These are phyloP conservation scores for Typhlomys cinereus DNA, from an alignment of 2,113 vertebrate genomes.

Conservation along the genomic window DNA sequence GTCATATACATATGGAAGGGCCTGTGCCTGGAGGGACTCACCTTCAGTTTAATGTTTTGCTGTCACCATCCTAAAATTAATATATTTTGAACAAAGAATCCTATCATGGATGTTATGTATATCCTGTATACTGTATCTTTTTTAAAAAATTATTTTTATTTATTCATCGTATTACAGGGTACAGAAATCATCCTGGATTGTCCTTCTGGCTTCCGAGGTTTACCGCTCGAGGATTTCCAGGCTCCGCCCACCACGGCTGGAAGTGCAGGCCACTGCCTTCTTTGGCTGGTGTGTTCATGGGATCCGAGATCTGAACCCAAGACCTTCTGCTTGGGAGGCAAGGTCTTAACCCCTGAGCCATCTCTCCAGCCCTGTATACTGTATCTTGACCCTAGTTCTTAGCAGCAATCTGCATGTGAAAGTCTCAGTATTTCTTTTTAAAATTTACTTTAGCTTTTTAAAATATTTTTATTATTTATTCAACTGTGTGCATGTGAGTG, in stretches of 20 bases:
- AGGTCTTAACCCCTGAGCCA: too few relatives aligned
- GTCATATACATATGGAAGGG: neutral
- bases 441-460: neutral
- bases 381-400: slow-evolving; percentile 18
- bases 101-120: neutral
- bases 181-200: too few relatives aligned
- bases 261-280: too few relatives aligned
- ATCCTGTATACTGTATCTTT: neutral
- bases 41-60: neutral
- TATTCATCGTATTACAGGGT: too few relatives aligned
- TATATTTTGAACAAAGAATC: neutral
- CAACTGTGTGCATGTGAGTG: neutral
- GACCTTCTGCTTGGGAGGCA: too few relatives aligned
- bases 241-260: too few relatives aligned
- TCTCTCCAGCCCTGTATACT: neutral
- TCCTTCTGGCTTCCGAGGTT: too few relatives aligned
- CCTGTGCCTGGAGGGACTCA: neutral
- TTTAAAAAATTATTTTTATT: too few relatives aligned
- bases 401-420: neutral
- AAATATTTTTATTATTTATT: neutral
- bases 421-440: neutral
- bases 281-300: too few relatives aligned
- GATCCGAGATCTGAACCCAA: too few relatives aligned
- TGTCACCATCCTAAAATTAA: neutral
- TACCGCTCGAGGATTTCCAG: too few relatives aligned